Evolutionary conservation across 2,113 vertebrate genomes (phyloP).

Genomic region (Smithornis capensis): DNA sequence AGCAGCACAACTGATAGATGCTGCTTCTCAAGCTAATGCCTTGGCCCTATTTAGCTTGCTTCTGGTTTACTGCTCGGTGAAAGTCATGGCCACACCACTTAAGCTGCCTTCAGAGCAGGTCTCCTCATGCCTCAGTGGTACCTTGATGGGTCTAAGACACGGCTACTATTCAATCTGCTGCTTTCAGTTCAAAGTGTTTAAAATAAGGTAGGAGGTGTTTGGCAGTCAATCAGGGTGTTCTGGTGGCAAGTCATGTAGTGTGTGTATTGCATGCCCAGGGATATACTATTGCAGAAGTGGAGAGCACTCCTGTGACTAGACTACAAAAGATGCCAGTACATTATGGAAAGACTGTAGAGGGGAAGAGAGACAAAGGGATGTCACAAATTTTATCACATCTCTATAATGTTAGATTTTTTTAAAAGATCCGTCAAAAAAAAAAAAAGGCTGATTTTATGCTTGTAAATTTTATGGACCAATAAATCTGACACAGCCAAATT

Average conservation of each 20-base stretch:
- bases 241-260: fast-evolving
- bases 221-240: neutral
- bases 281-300: neutral
- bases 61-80: neutral
- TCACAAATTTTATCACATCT: neutral
- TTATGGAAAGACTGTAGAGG: neutral
- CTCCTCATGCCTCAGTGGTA: neutral
- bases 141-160: neutral
- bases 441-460: neutral
- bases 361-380: neutral
- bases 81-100: neutral
- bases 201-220: neutral
- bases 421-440: neutral
- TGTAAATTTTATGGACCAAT: neutral
- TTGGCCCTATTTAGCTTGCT: neutral
- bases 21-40: neutral
- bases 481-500: neutral
- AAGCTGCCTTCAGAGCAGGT: neutral
- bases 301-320: neutral
- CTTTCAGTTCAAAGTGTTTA: neutral
- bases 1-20: neutral
- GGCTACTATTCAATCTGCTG: neutral
- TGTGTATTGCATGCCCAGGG: neutral
- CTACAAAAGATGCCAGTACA: neutral
- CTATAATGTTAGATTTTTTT: neutral